These are phyloP conservation scores for Leptobrachium ailaonicum DNA, from an alignment of 2,113 vertebrate genomes.

Conservation along the genomic window DNA sequence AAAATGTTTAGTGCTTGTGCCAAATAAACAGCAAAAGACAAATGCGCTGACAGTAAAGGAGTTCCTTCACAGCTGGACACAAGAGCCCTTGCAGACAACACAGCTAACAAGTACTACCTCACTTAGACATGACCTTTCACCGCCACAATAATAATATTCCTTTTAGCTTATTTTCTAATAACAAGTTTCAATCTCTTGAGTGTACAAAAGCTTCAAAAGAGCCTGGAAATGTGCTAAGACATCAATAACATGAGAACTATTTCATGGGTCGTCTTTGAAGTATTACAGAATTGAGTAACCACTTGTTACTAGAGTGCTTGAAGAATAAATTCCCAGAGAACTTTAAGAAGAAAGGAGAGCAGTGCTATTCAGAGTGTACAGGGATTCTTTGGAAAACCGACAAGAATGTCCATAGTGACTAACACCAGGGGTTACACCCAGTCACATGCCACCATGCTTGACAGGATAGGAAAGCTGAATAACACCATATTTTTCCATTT, in stretches of 20 bases:
- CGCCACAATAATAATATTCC: conserved; percentile 21
- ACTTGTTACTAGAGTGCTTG: conserved; percentile 26
- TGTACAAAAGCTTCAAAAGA: conserved; percentile 39
- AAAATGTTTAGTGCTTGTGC: conserved; percentile 33
- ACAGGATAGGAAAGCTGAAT: conserved; percentile 18
- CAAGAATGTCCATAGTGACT: conserved; percentile 33
- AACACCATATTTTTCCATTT: conserved; percentile 15
- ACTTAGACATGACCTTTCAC: conserved; percentile 16
- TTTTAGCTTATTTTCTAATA: conserved; percentile 30
- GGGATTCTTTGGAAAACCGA: conserved; percentile 12
- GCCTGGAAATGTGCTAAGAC: conserved; percentile 6
- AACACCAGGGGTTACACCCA: conserved; percentile 26
- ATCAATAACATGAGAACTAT: conserved; percentile 8
- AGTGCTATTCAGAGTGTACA: conserved; percentile 13
- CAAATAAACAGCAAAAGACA: conserved; percentile 46
- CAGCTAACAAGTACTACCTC: background rate
- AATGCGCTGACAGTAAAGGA: conserved; percentile 40
- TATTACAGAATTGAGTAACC: conserved; percentile 13
- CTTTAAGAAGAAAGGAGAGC: conserved; percentile 9
- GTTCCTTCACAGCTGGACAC: conserved; percentile 42
- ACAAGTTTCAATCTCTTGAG: conserved; percentile 11
- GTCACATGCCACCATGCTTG: conserved; percentile 20
- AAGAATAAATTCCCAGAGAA: conserved; percentile 24
- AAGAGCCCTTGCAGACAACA: background rate
- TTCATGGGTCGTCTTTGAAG: conserved; percentile 12